Evolutionary conservation across 2,113 vertebrate species (phyloP).

Genomic region (Budorcas taxicolor): DNA sequence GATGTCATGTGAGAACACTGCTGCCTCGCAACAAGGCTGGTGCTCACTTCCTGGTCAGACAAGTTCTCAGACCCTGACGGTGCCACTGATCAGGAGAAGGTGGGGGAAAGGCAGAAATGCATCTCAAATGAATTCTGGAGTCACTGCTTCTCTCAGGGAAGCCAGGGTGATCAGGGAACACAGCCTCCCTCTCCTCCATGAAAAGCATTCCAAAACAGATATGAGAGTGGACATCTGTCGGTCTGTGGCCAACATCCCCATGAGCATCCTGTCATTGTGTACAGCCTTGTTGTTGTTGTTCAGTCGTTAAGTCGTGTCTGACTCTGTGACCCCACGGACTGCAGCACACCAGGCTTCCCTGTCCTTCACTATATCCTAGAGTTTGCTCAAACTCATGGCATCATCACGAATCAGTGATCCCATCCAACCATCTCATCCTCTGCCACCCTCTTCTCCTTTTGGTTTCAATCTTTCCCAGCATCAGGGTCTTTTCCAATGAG

Average conservation of each 20-base stretch:
- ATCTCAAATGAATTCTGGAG: neutral
- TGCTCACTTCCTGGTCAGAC: neutral
- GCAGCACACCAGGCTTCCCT: neutral
- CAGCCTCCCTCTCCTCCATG: neutral
- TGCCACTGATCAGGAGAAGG: neutral
- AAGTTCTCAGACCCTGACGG: neutral
- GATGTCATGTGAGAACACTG: slow-evolving; percentile 9
- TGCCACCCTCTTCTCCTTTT: neutral
- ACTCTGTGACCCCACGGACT: neutral
- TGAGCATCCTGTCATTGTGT: neutral
- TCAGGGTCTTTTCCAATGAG: neutral
- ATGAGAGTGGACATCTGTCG: neutral
- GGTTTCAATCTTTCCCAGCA: neutral
- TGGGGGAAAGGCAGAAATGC: neutral
- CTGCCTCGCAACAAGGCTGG: neutral
- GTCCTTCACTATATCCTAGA: neutral
- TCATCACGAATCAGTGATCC: neutral
- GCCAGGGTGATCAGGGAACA: neutral
- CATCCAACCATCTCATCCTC: neutral
- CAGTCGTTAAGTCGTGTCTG: accelerated
- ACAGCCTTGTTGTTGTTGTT: neutral
- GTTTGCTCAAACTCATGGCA: neutral
- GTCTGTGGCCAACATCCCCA: neutral
- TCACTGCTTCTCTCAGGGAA: neutral
- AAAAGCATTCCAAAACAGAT: neutral